A percentile compares a stretch with the other conserved stretches of the same genome.
Evolutionary conservation across 2,888 invertebrate species (phyloP).

Genomic region (Vannuccia rotundouncinata): DNA sequence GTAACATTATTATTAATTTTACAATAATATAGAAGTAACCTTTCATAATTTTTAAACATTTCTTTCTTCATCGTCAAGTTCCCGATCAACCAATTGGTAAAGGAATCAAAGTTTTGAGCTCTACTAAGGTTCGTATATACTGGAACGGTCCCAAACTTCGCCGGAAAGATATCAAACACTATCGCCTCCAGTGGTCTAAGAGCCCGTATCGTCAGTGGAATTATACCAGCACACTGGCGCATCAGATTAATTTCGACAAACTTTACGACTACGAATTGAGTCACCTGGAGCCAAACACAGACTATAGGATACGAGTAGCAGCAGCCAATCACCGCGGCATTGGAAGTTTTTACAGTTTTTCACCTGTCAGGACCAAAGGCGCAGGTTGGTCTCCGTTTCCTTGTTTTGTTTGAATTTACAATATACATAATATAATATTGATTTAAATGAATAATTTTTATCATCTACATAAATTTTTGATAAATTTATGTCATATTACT

Average conservation of each 20-base stretch:
- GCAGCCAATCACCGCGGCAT: conserved; percentile 61
- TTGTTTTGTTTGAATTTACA: too few relatives aligned
- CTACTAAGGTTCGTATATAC: not conserved
- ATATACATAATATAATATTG: too few relatives aligned
- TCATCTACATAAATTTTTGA: too few relatives aligned
- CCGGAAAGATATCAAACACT: not conserved
- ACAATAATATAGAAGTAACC: not conserved
- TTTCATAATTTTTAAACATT: not conserved
- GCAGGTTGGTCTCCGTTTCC: conserved; percentile 49
- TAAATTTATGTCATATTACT: too few relatives aligned
- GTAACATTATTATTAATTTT: not conserved
- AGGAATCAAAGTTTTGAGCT: not conserved
- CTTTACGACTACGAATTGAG: not conserved
- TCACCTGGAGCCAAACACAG: not conserved
- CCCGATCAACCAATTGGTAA: not conserved
- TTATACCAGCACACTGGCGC: not conserved
- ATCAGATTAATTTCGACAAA: not conserved
- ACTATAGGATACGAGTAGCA: not conserved
- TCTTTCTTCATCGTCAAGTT: not conserved
- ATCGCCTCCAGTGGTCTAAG: not conserved
- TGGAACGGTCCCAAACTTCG: not conserved
- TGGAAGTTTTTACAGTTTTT: conserved; percentile 80
- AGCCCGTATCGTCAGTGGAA: not conserved
- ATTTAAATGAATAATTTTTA: too few relatives aligned
- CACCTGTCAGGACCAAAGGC: conserved; percentile 69